Evolutionary conservation across 2,888 invertebrate species (phyloP).

Genomic region (Rhopalosiphum nymphaeae): DNA sequence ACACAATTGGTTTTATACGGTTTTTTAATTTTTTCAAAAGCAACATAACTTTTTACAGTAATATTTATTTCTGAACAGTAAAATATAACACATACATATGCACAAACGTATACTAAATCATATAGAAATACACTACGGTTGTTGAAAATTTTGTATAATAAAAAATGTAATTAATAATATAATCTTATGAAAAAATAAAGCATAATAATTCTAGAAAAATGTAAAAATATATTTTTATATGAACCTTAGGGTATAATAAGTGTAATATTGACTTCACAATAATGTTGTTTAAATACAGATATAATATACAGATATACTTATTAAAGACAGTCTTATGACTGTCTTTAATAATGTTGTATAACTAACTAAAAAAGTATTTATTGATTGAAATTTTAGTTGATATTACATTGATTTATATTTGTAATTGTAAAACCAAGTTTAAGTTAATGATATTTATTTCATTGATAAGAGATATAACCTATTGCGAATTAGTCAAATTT

Average conservation of each 20-base stretch:
- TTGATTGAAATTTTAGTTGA: neutral
- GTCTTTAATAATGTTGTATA: neutral
- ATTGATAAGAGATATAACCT: neutral
- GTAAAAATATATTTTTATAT: neutral
- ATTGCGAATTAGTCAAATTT: neutral
- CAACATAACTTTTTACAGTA: neutral
- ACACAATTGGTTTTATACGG: neutral
- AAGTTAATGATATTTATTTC: too few relatives aligned
- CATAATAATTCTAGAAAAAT: neutral
- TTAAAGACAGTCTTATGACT: too few relatives aligned
- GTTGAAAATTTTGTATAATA: neutral
- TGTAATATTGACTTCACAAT: neutral
- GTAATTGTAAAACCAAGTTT: neutral
- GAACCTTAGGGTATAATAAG: neutral
- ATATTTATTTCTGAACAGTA: neutral
- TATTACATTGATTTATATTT: neutral
- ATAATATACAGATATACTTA: too few relatives aligned
- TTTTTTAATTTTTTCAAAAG: neutral
- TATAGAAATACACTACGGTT: neutral
- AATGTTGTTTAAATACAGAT: neutral
- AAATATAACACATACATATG: neutral
- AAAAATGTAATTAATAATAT: neutral
- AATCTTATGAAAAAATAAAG: neutral
- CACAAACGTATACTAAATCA: neutral
- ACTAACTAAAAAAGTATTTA: neutral